Evolutionary conservation across 1,140 invertebrate species (phyloP), one percentile per base, ranked within the genome.

Genomic region (Heliconius melpomene): DNA sequence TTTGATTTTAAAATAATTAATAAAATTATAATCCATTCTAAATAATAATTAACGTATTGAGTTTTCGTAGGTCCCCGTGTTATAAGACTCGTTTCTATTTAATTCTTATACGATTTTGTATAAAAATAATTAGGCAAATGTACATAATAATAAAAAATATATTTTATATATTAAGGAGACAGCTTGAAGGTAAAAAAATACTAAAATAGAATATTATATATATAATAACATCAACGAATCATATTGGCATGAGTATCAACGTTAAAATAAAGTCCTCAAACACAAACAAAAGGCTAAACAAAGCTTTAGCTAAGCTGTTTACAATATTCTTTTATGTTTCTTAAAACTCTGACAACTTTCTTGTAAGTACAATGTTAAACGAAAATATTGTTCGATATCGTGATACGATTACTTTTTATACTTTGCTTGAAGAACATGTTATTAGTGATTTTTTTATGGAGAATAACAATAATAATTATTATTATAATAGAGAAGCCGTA

Each of bases 301-400:
- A 66, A 66, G 60, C 60, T 66, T 66, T 16, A 66, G 60, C 11
- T 66, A 66, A 66, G 60, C 60, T 29, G 60, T 66, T 66, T 66
- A 66, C 60, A 66, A 66, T 66, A 66, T 66, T 29, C 60, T 66
- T 66, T 66, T 66, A 66, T 66, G 60, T 66, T 66, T 66, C 26
- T 66, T 23, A 66, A 66, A 66, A 66, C 57, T 60, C 57, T 23
- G 57, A 23, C 7, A 60, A 60, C 60, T 66, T 66, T 66, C 60
- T 66, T 66, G 60, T 66, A 66, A 66, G 60, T 66, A 66, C 26
- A 66, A 66, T 11, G 60, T 66, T 29, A 66, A 66, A 66, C 60
- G 60, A 26, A 66, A 66, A 66, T 66, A 66, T 66, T 26, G 60
- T 66, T 66, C 26, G 11, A 66, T 66, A 18, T 66, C n/a, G 13